A percentile compares a stretch with the other conserved stretches of the same genome.
phyloP scores from a whole-genome alignment of 2,888 invertebrate genomes.

The Xylocampa areola region DNA sequence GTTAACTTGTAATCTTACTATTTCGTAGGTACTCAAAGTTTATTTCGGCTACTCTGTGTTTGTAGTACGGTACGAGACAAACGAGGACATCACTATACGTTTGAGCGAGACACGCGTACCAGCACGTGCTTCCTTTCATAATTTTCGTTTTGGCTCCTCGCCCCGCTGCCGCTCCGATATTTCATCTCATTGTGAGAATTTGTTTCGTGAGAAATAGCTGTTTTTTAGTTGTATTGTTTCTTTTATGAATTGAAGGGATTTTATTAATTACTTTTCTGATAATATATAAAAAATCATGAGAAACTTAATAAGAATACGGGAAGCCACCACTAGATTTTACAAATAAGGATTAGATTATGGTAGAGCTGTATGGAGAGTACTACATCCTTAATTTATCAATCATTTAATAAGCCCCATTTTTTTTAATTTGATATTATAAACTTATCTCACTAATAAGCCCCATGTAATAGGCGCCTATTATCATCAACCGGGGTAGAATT shows the following conservation, averaged over 20 bases:
- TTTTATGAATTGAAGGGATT: conserved; percentile 17
- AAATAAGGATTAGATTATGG: no score
- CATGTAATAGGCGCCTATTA: no score
- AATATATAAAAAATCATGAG: no score
- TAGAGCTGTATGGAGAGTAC: no score
- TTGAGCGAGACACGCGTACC: conserved; percentile 69
- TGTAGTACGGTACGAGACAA: conserved; percentile 40
- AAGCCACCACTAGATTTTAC: no score
- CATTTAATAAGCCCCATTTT: no score
- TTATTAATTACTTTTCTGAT: no score
- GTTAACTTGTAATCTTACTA: conserved; percentile 1
- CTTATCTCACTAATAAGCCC: no score
- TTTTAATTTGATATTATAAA: no score
- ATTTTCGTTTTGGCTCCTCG: conserved; percentile 82
- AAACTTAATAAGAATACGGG: no score
- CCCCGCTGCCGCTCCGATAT: conserved; percentile 82
- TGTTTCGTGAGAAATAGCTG: conserved; percentile 75
- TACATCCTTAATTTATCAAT: no score
- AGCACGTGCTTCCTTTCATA: conserved; percentile 88
- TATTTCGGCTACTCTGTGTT: conserved; percentile 49
- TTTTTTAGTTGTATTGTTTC: conserved; percentile 50
- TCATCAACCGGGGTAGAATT: no score
- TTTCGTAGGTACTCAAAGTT: conserved; percentile 7
- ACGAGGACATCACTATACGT: conserved; percentile 64
- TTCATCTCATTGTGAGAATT: conserved; percentile 82